Base-by-base conservation (phyloP, 1,140 invertebrate species). In the Maniola jurtina region DNA sequence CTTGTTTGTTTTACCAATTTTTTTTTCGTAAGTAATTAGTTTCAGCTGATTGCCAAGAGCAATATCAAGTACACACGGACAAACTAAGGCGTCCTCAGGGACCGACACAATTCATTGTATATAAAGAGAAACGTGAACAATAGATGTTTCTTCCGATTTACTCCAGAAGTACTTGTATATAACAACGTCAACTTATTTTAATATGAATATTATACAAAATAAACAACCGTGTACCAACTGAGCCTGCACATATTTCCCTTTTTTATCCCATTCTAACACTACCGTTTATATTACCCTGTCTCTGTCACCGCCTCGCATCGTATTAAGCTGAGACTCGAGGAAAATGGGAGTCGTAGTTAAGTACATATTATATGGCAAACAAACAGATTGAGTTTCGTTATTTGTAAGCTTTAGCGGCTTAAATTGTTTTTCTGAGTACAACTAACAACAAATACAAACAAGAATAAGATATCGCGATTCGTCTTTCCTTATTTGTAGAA, bases 361-460 rank as follows among this genome's bases (percentile, higher is more conserved):
- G 52, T 48, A 48, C 10, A 6, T 48, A 48, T 55, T 69, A 61
- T 64, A 64, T 61, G 61, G 61, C 65, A 66, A 64, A 61, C 59
- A 68, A 68, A 72, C 63, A 68, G 66, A 71, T 72, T 72, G 58
- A 65, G 65, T 72, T 72, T 63, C 66, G 61, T 64, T 64, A 57
- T 57, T 57, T 57, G 50, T 47, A 56, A 47, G 48, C 35, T 33
- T 50, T 35, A 61, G 34, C 36, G 60, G 48, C 47, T 47, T 61
- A 61, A 47, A 60, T 47, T 61, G 59, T 48, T 61, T 48, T 45
- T n/a, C 42, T 5, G 10, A 45, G 5, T 45, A 45, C 42, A 45
- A 45, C 13, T 15, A 5, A 14, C 10, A 52, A 52, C 8, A 52
- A 16, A 52, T 11, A 16, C 3, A 11, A 52, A 16, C 6, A 52